Evolutionary conservation across 1,140 invertebrate species (phyloP).

Genomic region (Ostrea edulis): DNA sequence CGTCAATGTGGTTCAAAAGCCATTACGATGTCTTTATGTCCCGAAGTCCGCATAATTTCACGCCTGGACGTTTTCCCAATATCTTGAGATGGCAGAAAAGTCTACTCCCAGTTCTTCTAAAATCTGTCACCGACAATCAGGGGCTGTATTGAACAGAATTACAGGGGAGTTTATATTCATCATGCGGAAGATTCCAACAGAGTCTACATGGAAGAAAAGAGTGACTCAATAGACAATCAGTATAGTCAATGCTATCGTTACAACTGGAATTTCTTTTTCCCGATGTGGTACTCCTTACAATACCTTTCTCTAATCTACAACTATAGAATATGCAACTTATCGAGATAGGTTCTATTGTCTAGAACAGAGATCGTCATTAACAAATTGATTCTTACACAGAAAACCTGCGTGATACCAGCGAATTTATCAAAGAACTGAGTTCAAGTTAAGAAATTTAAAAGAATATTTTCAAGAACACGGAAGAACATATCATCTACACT

Average conservation of each 20-base stretch:
- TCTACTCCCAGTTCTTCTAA: background rate
- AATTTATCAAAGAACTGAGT: background rate
- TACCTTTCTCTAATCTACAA: too few species aligned
- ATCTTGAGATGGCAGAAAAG: background rate
- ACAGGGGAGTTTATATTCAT: background rate
- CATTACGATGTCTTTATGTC: background rate
- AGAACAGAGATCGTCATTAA: too few species aligned
- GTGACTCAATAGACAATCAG: too few species aligned
- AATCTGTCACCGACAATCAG: background rate
- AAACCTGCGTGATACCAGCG: constrained; percentile 3
- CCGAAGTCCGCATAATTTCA: background rate
- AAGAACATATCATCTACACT: too few species aligned
- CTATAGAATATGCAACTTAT: too few species aligned
- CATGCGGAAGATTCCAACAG: too few species aligned
- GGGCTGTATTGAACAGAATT: background rate
- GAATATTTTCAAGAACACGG: background rate
- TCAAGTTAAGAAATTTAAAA: constrained; percentile 26
- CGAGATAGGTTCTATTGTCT: too few species aligned
- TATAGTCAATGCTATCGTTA: too few species aligned
- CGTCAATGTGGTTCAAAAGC: background rate
- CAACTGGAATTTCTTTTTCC: too few species aligned
- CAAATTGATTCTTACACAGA: background rate
- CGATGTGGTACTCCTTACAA: too few species aligned
- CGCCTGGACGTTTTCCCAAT: background rate
- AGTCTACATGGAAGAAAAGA: too few species aligned